Evolutionary conservation across 2,113 vertebrate species (phyloP), one percentile per base, ranked within the genome.

Genomic region (Oreochromis niloticus): DNA sequence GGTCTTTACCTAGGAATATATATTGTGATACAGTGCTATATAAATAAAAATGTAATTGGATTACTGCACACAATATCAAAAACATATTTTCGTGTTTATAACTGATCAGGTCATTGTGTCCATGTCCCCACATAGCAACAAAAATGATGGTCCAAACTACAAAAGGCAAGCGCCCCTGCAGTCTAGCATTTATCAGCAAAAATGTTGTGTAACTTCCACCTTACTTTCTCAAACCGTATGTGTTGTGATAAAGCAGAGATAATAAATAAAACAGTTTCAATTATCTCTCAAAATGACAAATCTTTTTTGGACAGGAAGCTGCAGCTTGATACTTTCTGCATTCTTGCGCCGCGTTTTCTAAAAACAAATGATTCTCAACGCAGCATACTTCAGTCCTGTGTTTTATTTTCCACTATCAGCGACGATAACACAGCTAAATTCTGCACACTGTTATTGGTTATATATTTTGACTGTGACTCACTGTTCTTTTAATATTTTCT

Each of bases 391-490:
- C 59, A 84, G 89, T 85, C 30, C 43, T 32, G 80, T 43, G 75
- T 80, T 86, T 87, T 88, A 89, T 91, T 87, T 95, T 92, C 71
- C 83, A 39, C 61, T 66, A 81, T 78, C 87, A 83, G 83, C 3
- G 2, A 19, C 75, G 90, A 94, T 92, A 93, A 90, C 85, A 81
- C 59, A 3, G 3, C 61, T 61, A 43, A 52, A 87, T 66, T 89
- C 55, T 82, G 79, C 36, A 55, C 12, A n/a, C 17, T 36, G 61
- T 88, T 89, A 80, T 90, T 71, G 71, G 68, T 34, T 14, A 19
- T 88, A 82, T 90, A 91, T 91, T 95, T 90, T 66, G 66, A 80
- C 52, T 34, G 16, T 92, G 89, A 93, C 83, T 94, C 91, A 87
- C 19, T 81, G 75, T 73, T 85, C 59, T 73, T 88, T 88, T 34